Evolutionary conservation across 2,888 invertebrate species (phyloP).

Genomic region (Orthosia incerta): DNA sequence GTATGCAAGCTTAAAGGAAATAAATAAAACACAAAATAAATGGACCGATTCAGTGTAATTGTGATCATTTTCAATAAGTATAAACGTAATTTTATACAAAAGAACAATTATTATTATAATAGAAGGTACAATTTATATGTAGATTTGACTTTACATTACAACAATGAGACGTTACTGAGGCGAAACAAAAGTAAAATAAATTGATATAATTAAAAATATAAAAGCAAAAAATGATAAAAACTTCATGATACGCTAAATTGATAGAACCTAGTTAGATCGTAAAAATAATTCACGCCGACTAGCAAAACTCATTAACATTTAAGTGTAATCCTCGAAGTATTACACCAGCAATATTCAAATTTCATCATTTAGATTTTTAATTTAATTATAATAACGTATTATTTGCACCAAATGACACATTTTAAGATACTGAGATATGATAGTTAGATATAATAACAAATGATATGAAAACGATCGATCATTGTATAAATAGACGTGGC

Average conservation of each 20-base stretch:
- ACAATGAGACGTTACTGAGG: slow-evolving; percentile 73
- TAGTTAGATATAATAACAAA: slow-evolving; percentile 53
- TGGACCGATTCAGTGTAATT: slow-evolving; percentile 84
- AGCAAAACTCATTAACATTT: slow-evolving; percentile 72
- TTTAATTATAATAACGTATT: slow-evolving; percentile 44
- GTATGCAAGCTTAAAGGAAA: slow-evolving; percentile 60
- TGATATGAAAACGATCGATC: slow-evolving; percentile 72
- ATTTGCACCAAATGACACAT: slow-evolving; percentile 51
- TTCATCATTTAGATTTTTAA: slow-evolving; percentile 28
- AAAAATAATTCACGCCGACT: slow-evolving; percentile 72
- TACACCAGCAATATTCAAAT: slow-evolving; percentile 39
- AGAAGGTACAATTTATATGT: slow-evolving; percentile 67
- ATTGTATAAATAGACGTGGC: slow-evolving; percentile 57
- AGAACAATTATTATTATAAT: slow-evolving; percentile 66
- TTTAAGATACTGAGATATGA: slow-evolving; percentile 60
- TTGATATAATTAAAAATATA: slow-evolving; percentile 60
- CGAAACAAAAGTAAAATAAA: slow-evolving; percentile 63
- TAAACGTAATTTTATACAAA: slow-evolving; percentile 75
- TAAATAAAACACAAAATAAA: slow-evolving; percentile 83
- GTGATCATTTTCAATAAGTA: slow-evolving; percentile 74
- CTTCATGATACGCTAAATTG: slow-evolving; percentile 61
- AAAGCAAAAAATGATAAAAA: slow-evolving; percentile 61
- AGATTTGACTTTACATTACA: slow-evolving; percentile 69
- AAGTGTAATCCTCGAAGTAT: slow-evolving; percentile 63
- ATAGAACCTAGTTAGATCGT: slow-evolving; percentile 58